Evolutionary conservation across 1,140 invertebrate species (phyloP).

Genomic region (Gonioctena quinquepunctata): DNA sequence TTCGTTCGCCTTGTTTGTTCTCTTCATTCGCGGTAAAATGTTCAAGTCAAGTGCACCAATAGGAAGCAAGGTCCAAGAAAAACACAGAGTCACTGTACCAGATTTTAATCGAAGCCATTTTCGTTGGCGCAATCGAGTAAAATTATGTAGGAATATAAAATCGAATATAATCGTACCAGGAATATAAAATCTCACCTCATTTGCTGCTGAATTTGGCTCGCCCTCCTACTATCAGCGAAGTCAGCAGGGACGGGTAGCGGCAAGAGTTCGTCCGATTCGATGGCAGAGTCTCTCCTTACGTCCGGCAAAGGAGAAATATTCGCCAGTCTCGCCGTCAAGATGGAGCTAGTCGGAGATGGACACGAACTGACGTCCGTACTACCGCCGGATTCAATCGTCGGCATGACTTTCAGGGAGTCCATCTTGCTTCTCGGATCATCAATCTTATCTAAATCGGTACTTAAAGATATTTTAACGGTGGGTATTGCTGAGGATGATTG

Average conservation of each 20-base stretch:
- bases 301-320: conserved; percentile 72
- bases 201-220: conserved; percentile 46
- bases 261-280: conserved; percentile 56
- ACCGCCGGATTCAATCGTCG: conserved; percentile 54
- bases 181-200: neutral
- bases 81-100: too few relatives aligned
- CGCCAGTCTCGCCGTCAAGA: conserved; percentile 51
- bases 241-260: conserved; percentile 71
- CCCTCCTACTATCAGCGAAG: conserved; percentile 73
- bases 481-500: conserved; percentile 42
- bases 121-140: too few relatives aligned
- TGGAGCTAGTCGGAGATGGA: conserved; percentile 62
- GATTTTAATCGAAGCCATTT: too few relatives aligned
- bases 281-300: conserved; percentile 68
- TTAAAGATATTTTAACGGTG: conserved; percentile 46
- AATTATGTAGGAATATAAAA: too few relatives aligned
- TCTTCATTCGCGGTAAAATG: too few relatives aligned
- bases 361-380: conserved; percentile 63
- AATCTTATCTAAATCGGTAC: conserved; percentile 39
- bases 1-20: too few relatives aligned
- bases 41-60: too few relatives aligned
- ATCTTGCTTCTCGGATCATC: conserved; percentile 21
- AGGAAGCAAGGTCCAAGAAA: too few relatives aligned
- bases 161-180: too few relatives aligned
- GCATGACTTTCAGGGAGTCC: conserved; percentile 51